Base-by-base conservation (phyloP, 1,140 invertebrate species). In the Monochamus saltuarius region DNA sequence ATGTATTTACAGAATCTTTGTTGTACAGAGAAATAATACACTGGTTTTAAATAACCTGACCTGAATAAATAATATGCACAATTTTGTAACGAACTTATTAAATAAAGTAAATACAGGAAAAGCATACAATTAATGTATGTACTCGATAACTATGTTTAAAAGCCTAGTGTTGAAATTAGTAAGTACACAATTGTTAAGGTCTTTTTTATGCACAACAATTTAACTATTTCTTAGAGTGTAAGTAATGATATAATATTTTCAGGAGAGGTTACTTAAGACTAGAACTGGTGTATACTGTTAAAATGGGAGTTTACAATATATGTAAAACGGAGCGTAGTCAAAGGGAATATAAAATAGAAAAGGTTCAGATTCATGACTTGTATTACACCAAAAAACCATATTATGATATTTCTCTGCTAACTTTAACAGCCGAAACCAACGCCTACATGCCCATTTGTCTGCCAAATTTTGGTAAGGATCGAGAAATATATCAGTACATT, bases 351-450 rank as follows among this genome's bases (percentile, higher is more conserved):
- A 49, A 16, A 45, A 55, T 68, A 2, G 51, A 60, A 34, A 71
- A 73, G 62, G 72, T 73, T 2, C 38, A 59, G 37, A 57, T 75
- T 8, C 73, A 75, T 40, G 72, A 75, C 29, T 46, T 64, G 39
- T 75, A 73, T 49, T 17, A 54, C 7, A 61, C 58, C 9, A 65
- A 68, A 10, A 60, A 66, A 7, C 73, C 73, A 0, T 75, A 71
- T 61, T 73, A 45, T 39, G 73, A 75, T 56, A 70, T 75, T 53
- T 62, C 67, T 39, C 53, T 75, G 16, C 34, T 73, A 11, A 67
- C 55, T 22, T 63, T 75, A 37, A 34, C 49, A 4, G 59, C 56
- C 38, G 61, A 61, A 29, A 63, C 68, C 2, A 60, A 40, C 13
- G 14, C 37, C 1, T 73, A 63, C 37, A 38, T 51, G 35, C 68